Evolutionary conservation across 2,888 invertebrate species (phyloP).

Genomic region (Luffia ferchaultella): DNA sequence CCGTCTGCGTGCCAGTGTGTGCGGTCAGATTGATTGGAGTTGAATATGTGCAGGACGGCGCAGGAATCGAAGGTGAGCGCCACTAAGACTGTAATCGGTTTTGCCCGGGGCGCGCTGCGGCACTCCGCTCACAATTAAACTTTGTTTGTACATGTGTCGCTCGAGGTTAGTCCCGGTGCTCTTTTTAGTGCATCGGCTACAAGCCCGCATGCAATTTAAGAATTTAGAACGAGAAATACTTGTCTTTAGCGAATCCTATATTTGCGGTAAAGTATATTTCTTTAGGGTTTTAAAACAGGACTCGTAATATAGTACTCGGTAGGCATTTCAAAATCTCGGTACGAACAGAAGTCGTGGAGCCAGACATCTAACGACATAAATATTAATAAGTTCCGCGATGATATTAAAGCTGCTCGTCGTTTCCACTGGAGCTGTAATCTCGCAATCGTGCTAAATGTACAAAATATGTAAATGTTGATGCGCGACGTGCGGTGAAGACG

Average conservation of each 20-base stretch:
- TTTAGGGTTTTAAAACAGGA: no score
- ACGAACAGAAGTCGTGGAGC: no score
- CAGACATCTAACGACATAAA: neutral
- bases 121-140: conserved; percentile 49
- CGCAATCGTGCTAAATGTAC: conserved; percentile 28
- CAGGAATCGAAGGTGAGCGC: conserved; percentile 60
- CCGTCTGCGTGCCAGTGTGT: conserved; percentile 60
- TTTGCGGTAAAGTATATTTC: no score
- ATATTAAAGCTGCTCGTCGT: conserved; percentile 2
- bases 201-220: conserved; percentile 58
- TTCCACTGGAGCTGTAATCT: conserved; percentile 4
- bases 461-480: conserved; percentile 43
- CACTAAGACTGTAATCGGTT: conserved; percentile 66
- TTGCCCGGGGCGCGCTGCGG: conserved; percentile 39
- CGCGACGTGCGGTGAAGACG: conserved; percentile 10
- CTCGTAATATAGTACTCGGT: no score
- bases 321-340: no score
- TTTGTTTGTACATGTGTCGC: conserved; percentile 65
- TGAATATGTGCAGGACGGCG: conserved; percentile 49
- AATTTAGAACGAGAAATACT: no score
- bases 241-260: no score
- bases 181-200: conserved; percentile 54
- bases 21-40: conserved; percentile 63
- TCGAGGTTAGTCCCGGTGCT: conserved; percentile 62
- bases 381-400: conserved; percentile 1